A percentile compares a stretch with the other conserved stretches of the same genome.
Conservation (phyloP, 2,113 vertebrate genomes). For the Heterocephalus glaber region DNA sequence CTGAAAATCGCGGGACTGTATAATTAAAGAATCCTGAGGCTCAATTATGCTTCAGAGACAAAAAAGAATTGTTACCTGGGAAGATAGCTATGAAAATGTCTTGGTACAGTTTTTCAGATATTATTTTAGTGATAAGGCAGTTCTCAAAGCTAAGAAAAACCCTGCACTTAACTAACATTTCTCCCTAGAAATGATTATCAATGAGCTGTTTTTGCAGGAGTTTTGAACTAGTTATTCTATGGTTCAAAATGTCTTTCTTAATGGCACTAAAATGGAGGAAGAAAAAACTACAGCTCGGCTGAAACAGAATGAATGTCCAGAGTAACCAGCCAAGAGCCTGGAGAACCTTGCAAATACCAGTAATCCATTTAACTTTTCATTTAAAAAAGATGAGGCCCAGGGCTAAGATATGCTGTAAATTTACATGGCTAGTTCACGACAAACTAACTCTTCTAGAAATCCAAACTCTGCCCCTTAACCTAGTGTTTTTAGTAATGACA, state of each 20-base stretch:
- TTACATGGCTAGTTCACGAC: not conserved
- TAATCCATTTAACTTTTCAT: not conserved
- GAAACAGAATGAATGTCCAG: not conserved
- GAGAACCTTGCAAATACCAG: not conserved
- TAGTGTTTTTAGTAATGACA: not conserved
- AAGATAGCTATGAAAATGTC: not conserved
- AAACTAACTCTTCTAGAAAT: not conserved
- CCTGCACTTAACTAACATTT: not conserved
- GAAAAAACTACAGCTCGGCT: not conserved
- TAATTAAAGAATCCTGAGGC: slow-evolving; percentile 51
- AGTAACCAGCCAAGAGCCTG: not conserved
- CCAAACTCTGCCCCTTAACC: not conserved
- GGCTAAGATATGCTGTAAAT: not conserved
- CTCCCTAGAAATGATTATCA: slow-evolving; percentile 7
- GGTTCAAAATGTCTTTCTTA: not conserved
- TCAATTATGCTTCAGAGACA: slow-evolving; percentile 25
- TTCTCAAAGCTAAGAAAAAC: slow-evolving; percentile 1
- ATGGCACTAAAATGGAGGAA: not conserved
- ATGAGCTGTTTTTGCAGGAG: not conserved
- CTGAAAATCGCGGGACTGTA: slow-evolving; percentile 1
- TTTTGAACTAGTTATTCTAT: not conserved
- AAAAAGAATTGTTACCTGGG: slow-evolving; percentile 37
- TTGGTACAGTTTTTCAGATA: not conserved
- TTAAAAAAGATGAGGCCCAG: not conserved
- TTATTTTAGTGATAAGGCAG: not conserved